Evolutionary conservation across 30 jellyfish, hydroid and myxozoan genomes (phyloP), one percentile per base, ranked within the genome.

Genomic region (Pelagia noctiluca): DNA sequence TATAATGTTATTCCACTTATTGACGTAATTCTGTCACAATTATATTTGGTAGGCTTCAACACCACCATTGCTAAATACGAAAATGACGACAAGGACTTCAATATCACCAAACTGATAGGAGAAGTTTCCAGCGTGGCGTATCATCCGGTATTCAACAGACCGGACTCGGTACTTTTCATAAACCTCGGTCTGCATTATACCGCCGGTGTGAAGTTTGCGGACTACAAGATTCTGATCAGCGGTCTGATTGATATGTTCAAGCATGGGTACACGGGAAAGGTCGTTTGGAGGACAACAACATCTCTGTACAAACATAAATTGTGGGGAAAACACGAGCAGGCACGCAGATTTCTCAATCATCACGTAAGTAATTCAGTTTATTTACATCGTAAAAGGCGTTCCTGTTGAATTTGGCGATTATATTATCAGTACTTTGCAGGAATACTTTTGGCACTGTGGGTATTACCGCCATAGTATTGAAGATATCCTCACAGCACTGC

Each of bases 281-380:
- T 80, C 3, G 74, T 88, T 13, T 88, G 97, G 97, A 47, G 97
- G 50, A 80, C 97, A 28, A 88, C 97, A 0, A 88, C 97, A 22
- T 76, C 97, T 24, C 35, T 88, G 63, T 68, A 80, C 67, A 49
- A 71, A 36, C 93, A 88, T 50, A 79, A 80, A 62, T 88, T 79
- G 18, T 49, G 89, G 11, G 82, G 78, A 29, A 79, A 46, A 48
- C 89, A 88, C 35, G 75, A 60, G 28, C 89, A 88, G 23, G 42
- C 75, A 22, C 25, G 89, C 34, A 74, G 97, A 34, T 88, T 88
- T 35, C 35, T 88, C 18, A 88, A 91, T 57, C 90, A 79, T 52
- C 97, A 88, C 64, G 97, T 88, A 35, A 46, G 89, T 0, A 5
- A 16, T 5, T 42, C 8, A 42, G 8, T 42, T 42, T 42, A n/a